These are phyloP conservation scores for Antrozous pallidus DNA, from an alignment of 2,797 vertebrate species.

Conservation along the genomic window DNA sequence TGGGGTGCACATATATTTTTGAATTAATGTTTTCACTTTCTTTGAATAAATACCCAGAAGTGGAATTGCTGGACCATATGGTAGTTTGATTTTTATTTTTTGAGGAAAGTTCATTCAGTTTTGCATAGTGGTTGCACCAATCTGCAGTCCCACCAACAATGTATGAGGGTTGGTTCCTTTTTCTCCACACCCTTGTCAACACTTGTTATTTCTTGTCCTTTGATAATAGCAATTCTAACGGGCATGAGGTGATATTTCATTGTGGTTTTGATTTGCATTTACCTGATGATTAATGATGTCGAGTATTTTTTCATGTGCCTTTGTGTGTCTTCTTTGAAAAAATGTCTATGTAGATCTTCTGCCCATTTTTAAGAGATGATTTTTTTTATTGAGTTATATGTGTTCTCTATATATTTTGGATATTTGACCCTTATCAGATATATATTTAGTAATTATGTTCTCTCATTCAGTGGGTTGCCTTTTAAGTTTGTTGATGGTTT, in stretches of 20 bases:
- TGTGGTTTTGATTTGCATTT: neutral
- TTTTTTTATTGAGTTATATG: neutral
- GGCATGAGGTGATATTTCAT: neutral
- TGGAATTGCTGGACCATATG: neutral
- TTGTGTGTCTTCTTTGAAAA: neutral
- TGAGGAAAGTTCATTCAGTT: neutral
- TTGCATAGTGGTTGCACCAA: neutral
- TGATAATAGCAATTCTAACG: neutral
- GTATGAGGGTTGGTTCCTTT: neutral
- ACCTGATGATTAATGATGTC: neutral
- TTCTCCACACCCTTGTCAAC: neutral
- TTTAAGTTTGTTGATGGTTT: neutral
- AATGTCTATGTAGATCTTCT: neutral
- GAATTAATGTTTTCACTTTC: neutral
- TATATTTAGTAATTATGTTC: neutral
- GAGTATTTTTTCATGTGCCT: neutral
- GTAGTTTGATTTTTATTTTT: neutral
- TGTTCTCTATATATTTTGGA: neutral
- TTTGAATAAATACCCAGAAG: neutral
- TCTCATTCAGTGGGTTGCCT: neutral
- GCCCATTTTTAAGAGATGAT: neutral
- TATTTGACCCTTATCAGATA: neutral
- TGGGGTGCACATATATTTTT: neutral
- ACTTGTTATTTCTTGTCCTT: neutral
- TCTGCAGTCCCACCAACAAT: neutral